Evolutionary conservation across 2,797 vertebrate species (phyloP), one percentile per base, ranked within the genome.

Genomic region (Lepus oiostolus): DNA sequence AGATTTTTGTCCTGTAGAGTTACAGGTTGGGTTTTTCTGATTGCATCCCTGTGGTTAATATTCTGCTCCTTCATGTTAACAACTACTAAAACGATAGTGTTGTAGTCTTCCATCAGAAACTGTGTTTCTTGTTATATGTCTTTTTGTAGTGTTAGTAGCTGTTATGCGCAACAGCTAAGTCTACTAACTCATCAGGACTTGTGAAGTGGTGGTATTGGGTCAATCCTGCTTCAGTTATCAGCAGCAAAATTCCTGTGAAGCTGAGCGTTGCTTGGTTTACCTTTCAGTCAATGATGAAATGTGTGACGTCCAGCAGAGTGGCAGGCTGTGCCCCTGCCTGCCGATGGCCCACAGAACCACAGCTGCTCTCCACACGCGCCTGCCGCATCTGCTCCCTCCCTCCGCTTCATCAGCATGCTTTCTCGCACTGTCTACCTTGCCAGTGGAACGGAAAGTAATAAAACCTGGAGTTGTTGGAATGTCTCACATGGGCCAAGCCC

Each of bases 111-210:
- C 19, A 77, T 19, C 7, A 54, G 47, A 85, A 85, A 10, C 35
- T 32, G 30, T 38, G 4, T 70, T 0, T 79, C 35, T 83, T 62
- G 10, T 38, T 83, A 17, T 7, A n/a, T 70, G 16, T 58, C 79
- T 32, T 92, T 85, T 65, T 74, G 32, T 87, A 62, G 95, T 54
- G 70, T 76, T 76, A 88, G 42, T 21, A 88, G 58, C 8, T 12
- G 32, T 24, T 88, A 12, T 60, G 70, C 47, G 82, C 75, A 28
- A 52, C 26, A 30, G 22, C 63, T 62, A 77, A 72, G 65, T 83
- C 5, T 86, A n/a, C 85, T 85, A 30, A 47, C 74, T 83, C 24
- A 58, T 63, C 79, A 83, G 28, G 30, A 26, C 2, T 38, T 94
- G 8, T 21, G 90, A 62, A 93, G 75, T 35, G 80, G 47, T 3